phyloP scores from a whole-genome alignment of 2,888 invertebrate genomes.

The Cylindroiulus punctatus region DNA sequence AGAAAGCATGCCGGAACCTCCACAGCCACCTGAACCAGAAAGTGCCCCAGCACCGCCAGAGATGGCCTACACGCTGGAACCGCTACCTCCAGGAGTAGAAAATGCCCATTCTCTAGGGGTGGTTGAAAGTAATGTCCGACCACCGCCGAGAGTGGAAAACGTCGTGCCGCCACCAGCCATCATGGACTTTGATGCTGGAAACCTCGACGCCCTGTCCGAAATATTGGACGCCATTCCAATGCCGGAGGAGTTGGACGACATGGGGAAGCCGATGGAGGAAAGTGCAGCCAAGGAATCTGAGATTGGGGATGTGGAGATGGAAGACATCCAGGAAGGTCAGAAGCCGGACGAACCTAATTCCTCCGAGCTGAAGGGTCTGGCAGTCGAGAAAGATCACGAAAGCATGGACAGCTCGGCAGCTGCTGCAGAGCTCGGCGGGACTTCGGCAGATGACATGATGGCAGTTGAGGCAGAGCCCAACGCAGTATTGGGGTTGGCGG shows the following conservation, averaged over 20 bases:
- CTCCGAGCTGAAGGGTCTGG: not conserved
- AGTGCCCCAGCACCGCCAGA: too few relatives aligned
- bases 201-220: not conserved
- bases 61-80: not conserved
- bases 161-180: not conserved
- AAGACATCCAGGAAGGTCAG: not conserved
- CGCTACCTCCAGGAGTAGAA: not conserved
- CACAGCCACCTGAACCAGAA: not conserved
- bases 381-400: not conserved
- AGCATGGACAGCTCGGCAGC: not conserved
- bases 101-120: not conserved
- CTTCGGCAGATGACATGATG: not conserved
- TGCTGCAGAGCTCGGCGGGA: not conserved
- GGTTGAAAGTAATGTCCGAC: not conserved
- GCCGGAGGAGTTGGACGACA: not conserved
- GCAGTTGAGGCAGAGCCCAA: too few relatives aligned
- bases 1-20: not conserved
- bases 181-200: not conserved
- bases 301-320: not conserved
- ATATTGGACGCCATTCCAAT: not conserved
- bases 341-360: not conserved
- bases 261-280: conserved; percentile 11
- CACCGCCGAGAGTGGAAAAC: not conserved
- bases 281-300: not conserved
- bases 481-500: too few relatives aligned